These are phyloP conservation scores for Spongia lamella DNA, from an alignment of 37 sponge, comb jelly and placozoan species.

Conservation along the genomic window DNA sequence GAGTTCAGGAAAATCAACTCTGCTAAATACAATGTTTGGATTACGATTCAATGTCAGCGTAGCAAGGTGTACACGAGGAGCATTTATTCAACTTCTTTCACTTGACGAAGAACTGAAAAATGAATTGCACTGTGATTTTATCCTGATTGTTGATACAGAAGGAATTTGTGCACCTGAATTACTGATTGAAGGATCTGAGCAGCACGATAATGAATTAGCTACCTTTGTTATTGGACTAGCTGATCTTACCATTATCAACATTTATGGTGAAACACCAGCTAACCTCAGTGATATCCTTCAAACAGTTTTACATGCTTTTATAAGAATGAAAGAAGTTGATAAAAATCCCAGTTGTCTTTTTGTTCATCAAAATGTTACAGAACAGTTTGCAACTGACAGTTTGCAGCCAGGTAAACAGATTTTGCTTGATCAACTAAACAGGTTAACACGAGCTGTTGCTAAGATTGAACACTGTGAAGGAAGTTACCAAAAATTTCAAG, in stretches of 20 bases:
- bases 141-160: conserved; percentile 43
- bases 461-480: conserved; percentile 20
- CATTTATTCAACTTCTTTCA: conserved; percentile 43
- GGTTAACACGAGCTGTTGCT: conserved; percentile 30
- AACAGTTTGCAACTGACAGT: not conserved
- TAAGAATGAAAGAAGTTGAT: conserved; percentile 30
- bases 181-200: not conserved
- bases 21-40: conserved; percentile 46
- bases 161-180: conserved; percentile 46
- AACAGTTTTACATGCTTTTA: conserved; percentile 39
- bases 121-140: conserved; percentile 9
- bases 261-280: conserved; percentile 35
- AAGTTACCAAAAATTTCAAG: conserved; percentile 4
- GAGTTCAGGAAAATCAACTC: conserved; percentile 45
- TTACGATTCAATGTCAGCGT: conserved; percentile 31
- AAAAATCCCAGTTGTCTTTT: conserved; percentile 30
- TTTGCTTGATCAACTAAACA: conserved; percentile 13
- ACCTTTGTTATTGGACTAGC: conserved; percentile 44
- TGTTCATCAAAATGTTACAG: conserved; percentile 50
- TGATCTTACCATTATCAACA: conserved; percentile 38
- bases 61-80: conserved; percentile 45
- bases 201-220: conserved; percentile 36
- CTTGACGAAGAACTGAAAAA: conserved; percentile 12
- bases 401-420: not conserved
- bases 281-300: conserved; percentile 36